Percentiles rank a stretch among this genome's conserved stretches.
Evolutionary conservation across 1,140 invertebrate species (phyloP).

Genomic region (Centruroides vittatus): DNA sequence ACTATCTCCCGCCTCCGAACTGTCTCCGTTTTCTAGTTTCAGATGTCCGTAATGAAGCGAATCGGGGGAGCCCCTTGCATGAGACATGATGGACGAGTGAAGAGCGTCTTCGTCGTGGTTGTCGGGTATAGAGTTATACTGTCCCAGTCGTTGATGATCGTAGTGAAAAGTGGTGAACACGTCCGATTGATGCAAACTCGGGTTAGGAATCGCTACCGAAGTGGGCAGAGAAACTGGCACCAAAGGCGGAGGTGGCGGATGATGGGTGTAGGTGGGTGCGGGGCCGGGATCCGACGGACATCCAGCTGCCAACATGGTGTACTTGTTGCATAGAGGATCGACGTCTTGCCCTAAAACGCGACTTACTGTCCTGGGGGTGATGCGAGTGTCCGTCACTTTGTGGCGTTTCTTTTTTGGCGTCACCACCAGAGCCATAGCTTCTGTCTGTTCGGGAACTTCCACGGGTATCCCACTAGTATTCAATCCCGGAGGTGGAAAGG

Average conservation of each 20-base stretch:
- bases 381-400: constrained; percentile 88
- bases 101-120: constrained; percentile 14
- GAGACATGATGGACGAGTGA: too few species aligned
- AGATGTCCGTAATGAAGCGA: constrained; percentile 20
- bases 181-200: constrained; percentile 84
- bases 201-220: constrained; percentile 89
- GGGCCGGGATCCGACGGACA: constrained; percentile 40
- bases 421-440: constrained; percentile 79
- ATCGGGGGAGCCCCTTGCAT: constrained; percentile 19
- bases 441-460: constrained; percentile 68
- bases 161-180: constrained; percentile 40
- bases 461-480: neutral
- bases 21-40: constrained; percentile 15
- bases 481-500: neutral
- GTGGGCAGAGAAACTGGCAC: constrained; percentile 75
- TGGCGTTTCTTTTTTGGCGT: constrained; percentile 89
- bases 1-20: constrained; percentile 21
- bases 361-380: constrained; percentile 47
- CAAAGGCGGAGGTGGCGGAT: constrained; percentile 48
- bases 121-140: constrained; percentile 29
- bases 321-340: constrained; percentile 14
- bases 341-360: constrained; percentile 20
- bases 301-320: constrained; percentile 1
- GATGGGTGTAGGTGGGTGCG: neutral
- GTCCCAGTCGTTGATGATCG: constrained; percentile 26